Evolutionary conservation across 2,888 invertebrate species (phyloP), one percentile per base, ranked within the genome.

Genomic region (Protophormia terraenovae): DNA sequence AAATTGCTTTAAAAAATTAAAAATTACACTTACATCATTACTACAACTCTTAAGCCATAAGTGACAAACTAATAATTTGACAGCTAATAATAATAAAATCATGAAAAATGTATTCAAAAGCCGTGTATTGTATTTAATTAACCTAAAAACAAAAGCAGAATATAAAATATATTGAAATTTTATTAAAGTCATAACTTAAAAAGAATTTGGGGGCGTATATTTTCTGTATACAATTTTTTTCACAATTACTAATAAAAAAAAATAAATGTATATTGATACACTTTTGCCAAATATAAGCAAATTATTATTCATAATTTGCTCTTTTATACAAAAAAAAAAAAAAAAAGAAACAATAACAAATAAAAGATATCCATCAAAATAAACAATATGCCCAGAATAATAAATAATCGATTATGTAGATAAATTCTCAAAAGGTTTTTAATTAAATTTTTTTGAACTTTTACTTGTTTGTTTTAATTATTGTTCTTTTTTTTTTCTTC

Each of bases 201-300:
- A 3, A 16, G 7, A 8, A 6, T 47, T 73, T 27, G 66, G 53
- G 55, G 76, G 76, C 76, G 76, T 76, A 32, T 32, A 22, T 32
- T 32, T 45, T 47, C 8, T 19, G 16, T 6, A 14, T 14, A 14
- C n/a, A n/a, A n/a, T 16, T 35, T n/a, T 69, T 53, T 22, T 71
- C 27, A 19, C 19, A 47, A 27, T 29, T 14, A 29, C 29, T 55
- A 55, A 41, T 19, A 29, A 16, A 53, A 55, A n/a, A 69, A 55
- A 55, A 1, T 5, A 55, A 19, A 35, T n/a, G n/a, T n/a, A n/a
- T n/a, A 6, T 27, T 53, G 22, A 35, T 53, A 69, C 35, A 24
- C 53, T 53, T 53, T 55, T 19, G 19, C 7, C 27, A 24, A 38
- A 22, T 14, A 69, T 27, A 24, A 24, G 22, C 1, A 47, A 67